Evolutionary conservation across 2,888 invertebrate species (phyloP), one percentile per base, ranked within the genome.

Genomic region (Lymantria dispar): DNA sequence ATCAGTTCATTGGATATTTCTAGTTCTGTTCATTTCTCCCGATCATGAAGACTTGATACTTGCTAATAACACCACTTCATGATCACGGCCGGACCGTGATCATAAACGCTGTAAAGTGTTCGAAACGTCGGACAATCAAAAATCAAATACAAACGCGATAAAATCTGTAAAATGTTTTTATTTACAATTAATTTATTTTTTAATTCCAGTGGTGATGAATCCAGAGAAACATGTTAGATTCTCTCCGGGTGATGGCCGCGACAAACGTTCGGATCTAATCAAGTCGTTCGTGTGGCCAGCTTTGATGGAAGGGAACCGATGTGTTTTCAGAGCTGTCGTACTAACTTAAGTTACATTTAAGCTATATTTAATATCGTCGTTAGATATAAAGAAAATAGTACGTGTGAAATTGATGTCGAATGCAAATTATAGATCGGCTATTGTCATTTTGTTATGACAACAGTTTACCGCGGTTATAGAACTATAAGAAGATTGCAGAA

Each of bases 201-300:
- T 8, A 29, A 29, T 11, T 82, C 8, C 76, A 94, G 94, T 93
- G 63, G 91, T 93, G 36, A 94, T 95, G 87, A 93, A 95, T 58
- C 93, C 94, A 3, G 95, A 96, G 62, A 93, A 94, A 65, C 97
- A 98, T 84, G 95, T 95, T 8, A 93, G 97, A 5, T 96, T 96
- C 85, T 66, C 76, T 0, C 55, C 57, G 15, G 74, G 77, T 33
- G 95, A 96, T 71, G 90, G 94, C 0, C 94, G 97, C 0, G 95
- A 96, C 75, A 93, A 94, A 0, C 94, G 94, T 62, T 95, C 94
- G 8, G 95, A 95, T 76, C 92, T 94, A 44, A 95, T 98, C 69
- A 94, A 94, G 74, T 94, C 95, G 1, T 97, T 96, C 83, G 92
- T 98, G 47, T 98, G 98, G 98, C 98, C 98, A 0, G 95, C 96